Percentiles rank a stretch among this genome's conserved stretches.
phyloP scores from a whole-genome alignment of 1,140 invertebrate genomes.

The Cyclargus thomasi region DNA sequence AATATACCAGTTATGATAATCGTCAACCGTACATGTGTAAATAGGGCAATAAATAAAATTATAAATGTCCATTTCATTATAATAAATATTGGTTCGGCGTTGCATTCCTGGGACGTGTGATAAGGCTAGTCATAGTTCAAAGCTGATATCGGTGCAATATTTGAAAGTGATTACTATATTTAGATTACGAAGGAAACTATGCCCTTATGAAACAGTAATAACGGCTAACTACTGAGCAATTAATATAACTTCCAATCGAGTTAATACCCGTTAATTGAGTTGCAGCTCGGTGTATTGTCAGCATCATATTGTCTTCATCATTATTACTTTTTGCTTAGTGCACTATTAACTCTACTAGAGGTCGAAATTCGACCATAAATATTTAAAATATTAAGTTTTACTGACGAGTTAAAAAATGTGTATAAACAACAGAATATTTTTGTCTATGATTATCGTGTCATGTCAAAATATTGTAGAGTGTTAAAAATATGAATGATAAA shows the following conservation, averaged over 20 bases:
- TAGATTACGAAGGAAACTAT: not conserved
- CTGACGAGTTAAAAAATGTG: no score
- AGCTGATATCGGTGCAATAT: not conserved
- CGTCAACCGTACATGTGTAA: not conserved
- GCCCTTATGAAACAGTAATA: not conserved
- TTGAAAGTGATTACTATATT: not conserved
- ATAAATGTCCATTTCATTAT: slow-evolving; percentile 14
- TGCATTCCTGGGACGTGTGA: slow-evolving; percentile 8
- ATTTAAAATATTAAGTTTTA: no score
- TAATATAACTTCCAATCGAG: slow-evolving; percentile 16
- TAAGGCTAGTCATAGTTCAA: not conserved
- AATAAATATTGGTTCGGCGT: not conserved
- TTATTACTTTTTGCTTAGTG: no score
- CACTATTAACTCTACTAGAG: no score
- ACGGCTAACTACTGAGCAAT: not conserved
- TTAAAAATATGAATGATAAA: no score
- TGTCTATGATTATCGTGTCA: no score
- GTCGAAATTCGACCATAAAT: no score
- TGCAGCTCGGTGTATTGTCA: no score
- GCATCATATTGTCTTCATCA: no score
- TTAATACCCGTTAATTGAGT: not conserved
- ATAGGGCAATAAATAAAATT: slow-evolving; percentile 14
- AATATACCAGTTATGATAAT: slow-evolving; percentile 11
- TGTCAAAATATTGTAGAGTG: no score
- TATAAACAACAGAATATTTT: no score